Conservation (phyloP, 1,140 invertebrate species). For the Apis dorsata region DNA sequence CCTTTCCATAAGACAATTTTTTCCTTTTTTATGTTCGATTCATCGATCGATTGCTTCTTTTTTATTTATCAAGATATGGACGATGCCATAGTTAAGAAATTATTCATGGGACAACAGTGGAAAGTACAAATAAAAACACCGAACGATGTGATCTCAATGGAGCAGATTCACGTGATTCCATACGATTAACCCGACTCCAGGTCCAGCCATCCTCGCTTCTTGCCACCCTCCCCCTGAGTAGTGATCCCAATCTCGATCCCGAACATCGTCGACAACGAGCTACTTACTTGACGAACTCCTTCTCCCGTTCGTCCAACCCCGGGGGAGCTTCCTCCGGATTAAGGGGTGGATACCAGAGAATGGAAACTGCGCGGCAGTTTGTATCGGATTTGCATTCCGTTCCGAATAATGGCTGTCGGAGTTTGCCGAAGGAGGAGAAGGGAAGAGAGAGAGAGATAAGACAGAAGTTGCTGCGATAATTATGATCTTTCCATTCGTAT, state of each 20-base stretch:
- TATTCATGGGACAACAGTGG: no score
- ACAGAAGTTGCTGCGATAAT: conserved; percentile 51
- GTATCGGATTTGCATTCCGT: conserved; percentile 66
- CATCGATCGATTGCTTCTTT: no score
- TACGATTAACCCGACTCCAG: not conserved
- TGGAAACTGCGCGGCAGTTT: conserved; percentile 60
- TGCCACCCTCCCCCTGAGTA: not conserved
- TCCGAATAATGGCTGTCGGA: conserved; percentile 56
- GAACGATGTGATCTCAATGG: not conserved
- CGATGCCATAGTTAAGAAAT: no score
- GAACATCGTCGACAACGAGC: conserved; percentile 30
- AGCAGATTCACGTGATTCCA: not conserved
- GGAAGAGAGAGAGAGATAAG: conserved; percentile 41
- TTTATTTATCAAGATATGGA: no score
- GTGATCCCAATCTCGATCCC: conserved; percentile 30
- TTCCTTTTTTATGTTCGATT: no score
- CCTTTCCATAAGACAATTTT: no score
- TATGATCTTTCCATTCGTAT: conserved; percentile 53
- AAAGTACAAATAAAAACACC: no score
- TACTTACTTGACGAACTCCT: conserved; percentile 46
- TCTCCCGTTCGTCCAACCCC: not conserved
- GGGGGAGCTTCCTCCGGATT: conserved; percentile 37
- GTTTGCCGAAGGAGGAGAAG: conserved; percentile 39
- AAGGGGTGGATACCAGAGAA: conserved; percentile 39
- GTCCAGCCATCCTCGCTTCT: not conserved